phyloP scores from a whole-genome alignment of 2,888 invertebrate genomes.

The Eucera pruinosa region DNA sequence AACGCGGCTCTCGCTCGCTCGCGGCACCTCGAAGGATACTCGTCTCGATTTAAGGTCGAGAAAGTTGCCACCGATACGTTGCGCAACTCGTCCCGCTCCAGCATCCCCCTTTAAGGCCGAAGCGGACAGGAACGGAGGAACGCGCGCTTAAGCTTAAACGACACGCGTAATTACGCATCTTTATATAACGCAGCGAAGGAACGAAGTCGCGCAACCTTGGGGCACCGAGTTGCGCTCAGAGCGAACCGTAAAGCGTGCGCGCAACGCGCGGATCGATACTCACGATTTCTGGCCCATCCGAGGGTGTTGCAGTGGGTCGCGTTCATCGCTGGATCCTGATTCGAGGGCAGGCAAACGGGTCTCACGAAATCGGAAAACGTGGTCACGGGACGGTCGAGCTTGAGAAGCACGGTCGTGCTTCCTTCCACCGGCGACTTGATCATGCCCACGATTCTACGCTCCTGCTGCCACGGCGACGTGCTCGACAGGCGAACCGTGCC shows the following conservation, averaged over 20 bases:
- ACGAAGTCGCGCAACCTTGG: conserved; percentile 5
- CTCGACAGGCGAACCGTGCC: conserved; percentile 91
- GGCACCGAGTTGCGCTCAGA: neutral
- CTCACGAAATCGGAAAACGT: conserved; percentile 92
- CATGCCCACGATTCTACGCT: conserved; percentile 93
- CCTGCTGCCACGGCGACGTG: conserved; percentile 94
- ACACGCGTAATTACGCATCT: conserved; percentile 20
- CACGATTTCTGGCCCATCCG: conserved; percentile 93
- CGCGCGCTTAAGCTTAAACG: conserved; percentile 1
- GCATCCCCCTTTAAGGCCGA: conserved; percentile 32
- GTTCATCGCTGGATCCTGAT: conserved; percentile 83
- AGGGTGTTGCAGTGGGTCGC: conserved; percentile 91
- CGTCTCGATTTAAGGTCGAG: conserved; percentile 8
- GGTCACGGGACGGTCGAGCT: conserved; percentile 90
- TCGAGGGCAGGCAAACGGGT: conserved; percentile 91
- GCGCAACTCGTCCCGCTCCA: conserved; percentile 10
- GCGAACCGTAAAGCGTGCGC: neutral
- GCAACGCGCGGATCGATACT: conserved; percentile 61
- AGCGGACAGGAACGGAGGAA: neutral
- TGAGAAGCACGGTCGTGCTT: conserved; percentile 92
- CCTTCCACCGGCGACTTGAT: conserved; percentile 95
- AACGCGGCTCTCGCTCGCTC: too few species aligned
- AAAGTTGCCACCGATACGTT: conserved; percentile 34
- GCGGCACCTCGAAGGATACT: too few species aligned
- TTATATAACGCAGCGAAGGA: conserved; percentile 37